Percentiles rank a stretch among this genome's conserved stretches.
phyloP scores from a whole-genome alignment of 1,140 invertebrate genomes.

The Bemisia tabaci region DNA sequence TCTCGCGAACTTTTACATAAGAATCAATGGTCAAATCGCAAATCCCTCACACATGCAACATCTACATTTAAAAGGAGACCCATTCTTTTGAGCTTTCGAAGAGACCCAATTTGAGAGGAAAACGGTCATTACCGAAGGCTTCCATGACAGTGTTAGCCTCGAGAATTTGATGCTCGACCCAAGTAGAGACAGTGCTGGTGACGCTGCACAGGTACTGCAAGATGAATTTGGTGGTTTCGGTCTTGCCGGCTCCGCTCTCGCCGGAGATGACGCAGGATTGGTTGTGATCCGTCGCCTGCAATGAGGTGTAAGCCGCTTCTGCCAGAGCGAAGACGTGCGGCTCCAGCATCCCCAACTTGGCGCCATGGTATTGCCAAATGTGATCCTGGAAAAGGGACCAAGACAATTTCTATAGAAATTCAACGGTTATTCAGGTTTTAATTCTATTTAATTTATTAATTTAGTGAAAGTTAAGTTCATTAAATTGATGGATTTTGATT shows the following conservation, averaged over 20 bases:
- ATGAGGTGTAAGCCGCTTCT: slow-evolving; percentile 68
- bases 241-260: slow-evolving; percentile 96
- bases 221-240: slow-evolving; percentile 90
- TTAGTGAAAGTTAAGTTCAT: no score
- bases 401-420: no score
- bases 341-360: slow-evolving; percentile 64
- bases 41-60: no score
- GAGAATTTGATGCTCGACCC: slow-evolving; percentile 87
- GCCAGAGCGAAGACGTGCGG: slow-evolving; percentile 85
- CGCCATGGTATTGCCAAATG: slow-evolving; percentile 62
- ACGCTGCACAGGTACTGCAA: slow-evolving; percentile 89
- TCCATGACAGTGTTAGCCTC: slow-evolving; percentile 88
- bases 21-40: no score
- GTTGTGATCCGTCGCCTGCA: slow-evolving; percentile 41
- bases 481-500: no score
- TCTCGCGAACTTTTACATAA: no score
- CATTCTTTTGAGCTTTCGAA: no score
- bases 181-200: slow-evolving; percentile 74
- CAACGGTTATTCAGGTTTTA: no score
- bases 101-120: no score
- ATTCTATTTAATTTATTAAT: no score
- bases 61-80: no score
- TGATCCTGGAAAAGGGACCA: slow-evolving; percentile 46
- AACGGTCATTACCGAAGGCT: slow-evolving; percentile 82
- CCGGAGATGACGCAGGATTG: slow-evolving; percentile 96